A percentile compares a stretch with the other conserved stretches of the same genome.
Conservation (phyloP, 2,113 vertebrate genomes). For the Anarhynchus alexandrinus region DNA sequence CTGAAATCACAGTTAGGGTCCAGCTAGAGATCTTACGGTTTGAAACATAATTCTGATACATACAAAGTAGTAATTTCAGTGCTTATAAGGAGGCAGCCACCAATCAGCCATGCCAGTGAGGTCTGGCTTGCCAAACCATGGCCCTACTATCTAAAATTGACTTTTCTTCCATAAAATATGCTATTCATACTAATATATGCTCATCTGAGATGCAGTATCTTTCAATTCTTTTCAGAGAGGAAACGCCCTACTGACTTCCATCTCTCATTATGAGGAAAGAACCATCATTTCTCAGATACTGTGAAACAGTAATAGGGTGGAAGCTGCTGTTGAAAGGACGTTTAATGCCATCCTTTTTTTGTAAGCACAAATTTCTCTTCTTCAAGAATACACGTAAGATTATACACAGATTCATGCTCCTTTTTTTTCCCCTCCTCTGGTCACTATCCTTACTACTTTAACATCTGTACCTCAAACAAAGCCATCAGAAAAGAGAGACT, state of each 20-base stretch:
- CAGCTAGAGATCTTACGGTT: background rate
- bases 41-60: background rate
- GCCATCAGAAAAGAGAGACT: background rate
- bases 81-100: background rate
- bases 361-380: background rate
- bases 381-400: background rate
- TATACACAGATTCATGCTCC: background rate
- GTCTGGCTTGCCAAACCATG: background rate
- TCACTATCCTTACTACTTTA: background rate
- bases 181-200: background rate
- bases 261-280: background rate
- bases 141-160: background rate
- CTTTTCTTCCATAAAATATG: background rate
- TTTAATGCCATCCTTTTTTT: background rate
- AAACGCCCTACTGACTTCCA: background rate
- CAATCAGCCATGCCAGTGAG: background rate
- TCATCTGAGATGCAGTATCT: background rate
- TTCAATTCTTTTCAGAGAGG: background rate
- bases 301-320: background rate
- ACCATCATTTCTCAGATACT: background rate
- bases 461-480: background rate
- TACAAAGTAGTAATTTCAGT: background rate
- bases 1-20: background rate
- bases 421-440: fast-evolving
- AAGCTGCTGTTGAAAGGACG: background rate